phyloP scores from a whole-genome alignment of 2,888 invertebrate species.

The Hypomecis punctinalis region DNA sequence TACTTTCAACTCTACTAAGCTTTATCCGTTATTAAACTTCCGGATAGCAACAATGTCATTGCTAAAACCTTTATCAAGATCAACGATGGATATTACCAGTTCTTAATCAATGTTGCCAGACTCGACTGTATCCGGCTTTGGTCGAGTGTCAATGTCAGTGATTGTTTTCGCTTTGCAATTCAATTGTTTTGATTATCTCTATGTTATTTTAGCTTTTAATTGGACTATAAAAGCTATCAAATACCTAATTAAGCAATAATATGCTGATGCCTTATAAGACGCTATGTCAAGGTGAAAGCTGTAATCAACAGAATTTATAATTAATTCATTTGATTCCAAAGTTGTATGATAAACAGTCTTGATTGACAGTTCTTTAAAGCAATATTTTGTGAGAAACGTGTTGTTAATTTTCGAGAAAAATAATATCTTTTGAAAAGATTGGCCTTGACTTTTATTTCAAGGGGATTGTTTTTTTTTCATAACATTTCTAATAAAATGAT shows the following conservation, averaged over 20 bases:
- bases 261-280: constrained; percentile 30
- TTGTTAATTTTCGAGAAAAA: background rate
- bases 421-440: constrained; percentile 3
- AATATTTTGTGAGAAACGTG: constrained; percentile 13
- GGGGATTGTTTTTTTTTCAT: background rate
- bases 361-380: constrained; percentile 21
- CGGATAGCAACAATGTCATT: constrained; percentile 9
- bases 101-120: constrained; percentile 21
- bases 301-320: constrained; percentile 28
- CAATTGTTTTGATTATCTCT: constrained; percentile 39
- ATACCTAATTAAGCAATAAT: constrained; percentile 32
- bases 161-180: constrained; percentile 45
- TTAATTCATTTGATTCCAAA: constrained; percentile 28
- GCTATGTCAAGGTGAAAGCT: constrained; percentile 41
- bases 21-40: constrained; percentile 8
- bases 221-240: constrained; percentile 30
- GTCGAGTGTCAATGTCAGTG: constrained; percentile 71
- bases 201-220: constrained; percentile 32
- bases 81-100: constrained; percentile 25
- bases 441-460: constrained; percentile 5
- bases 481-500: no score
- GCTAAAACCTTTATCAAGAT: constrained; percentile 27
- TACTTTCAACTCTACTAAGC: background rate
- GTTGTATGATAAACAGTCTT: constrained; percentile 18
- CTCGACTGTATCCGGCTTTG: constrained; percentile 66